These are phyloP conservation scores for Noctua fimbriata DNA, from an alignment of 2,888 invertebrate species.

Conservation along the genomic window DNA sequence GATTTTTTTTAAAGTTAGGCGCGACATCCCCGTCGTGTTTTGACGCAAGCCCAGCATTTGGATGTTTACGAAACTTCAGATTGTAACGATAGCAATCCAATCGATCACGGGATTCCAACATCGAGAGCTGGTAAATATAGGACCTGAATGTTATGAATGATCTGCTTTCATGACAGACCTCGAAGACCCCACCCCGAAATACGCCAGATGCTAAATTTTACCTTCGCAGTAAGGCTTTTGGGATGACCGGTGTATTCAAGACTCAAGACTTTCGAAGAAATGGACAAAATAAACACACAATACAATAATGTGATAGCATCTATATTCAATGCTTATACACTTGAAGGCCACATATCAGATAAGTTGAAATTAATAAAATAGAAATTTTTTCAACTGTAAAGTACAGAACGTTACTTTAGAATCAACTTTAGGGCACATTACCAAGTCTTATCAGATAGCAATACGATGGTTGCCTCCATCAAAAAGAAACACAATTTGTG, in stretches of 20 bases:
- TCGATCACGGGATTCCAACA: constrained; percentile 69
- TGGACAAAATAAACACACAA: not conserved
- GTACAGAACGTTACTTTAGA: not conserved
- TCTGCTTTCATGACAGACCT: too few relatives aligned
- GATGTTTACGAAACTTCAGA: constrained; percentile 18
- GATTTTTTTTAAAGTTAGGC: constrained; percentile 26
- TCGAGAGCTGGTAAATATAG: constrained; percentile 38
- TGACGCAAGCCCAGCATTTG: constrained; percentile 38
- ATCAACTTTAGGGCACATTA: too few relatives aligned
- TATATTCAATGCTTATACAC: constrained; percentile 46
- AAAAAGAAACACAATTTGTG: too few relatives aligned
- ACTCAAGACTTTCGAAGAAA: not conserved
- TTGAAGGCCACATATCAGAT: constrained; percentile 51
- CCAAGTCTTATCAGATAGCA: too few relatives aligned
- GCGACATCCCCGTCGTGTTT: constrained; percentile 32
- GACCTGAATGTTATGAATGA: constrained; percentile 25
- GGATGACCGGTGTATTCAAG: too few relatives aligned
- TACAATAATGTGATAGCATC: not conserved
- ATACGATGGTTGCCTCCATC: too few relatives aligned
- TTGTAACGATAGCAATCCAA: constrained; percentile 60
- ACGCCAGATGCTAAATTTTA: too few relatives aligned
- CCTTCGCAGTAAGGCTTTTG: too few relatives aligned
- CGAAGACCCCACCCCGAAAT: too few relatives aligned
- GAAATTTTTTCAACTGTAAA: not conserved
- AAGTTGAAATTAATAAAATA: not conserved